phyloP scores from a whole-genome alignment of 2,888 invertebrate genomes.

The Eristalinus aeneus region DNA sequence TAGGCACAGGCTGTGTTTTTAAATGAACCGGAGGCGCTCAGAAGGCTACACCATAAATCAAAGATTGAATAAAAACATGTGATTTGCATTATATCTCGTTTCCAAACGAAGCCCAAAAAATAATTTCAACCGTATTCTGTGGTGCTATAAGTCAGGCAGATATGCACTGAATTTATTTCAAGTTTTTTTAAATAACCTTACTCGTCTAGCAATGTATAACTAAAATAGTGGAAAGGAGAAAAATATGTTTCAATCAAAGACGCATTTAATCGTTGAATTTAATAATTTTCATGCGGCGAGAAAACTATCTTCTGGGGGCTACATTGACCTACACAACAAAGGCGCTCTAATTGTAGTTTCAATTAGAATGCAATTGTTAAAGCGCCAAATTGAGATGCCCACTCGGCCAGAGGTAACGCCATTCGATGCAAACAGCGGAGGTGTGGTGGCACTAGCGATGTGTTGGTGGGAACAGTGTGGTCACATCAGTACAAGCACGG shows the following conservation, averaged over 20 bases:
- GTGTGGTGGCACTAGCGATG: neutral
- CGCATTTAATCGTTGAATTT: neutral
- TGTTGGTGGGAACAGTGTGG: conserved; percentile 5
- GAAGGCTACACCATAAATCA: conserved; percentile 39
- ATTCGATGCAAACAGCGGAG: conserved; percentile 9
- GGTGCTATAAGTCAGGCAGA: neutral
- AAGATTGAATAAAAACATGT: conserved; percentile 40
- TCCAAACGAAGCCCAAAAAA: conserved; percentile 12
- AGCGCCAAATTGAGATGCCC: conserved; percentile 59
- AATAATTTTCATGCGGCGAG: neutral
- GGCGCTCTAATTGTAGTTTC: conserved; percentile 42
- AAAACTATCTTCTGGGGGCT: neutral
- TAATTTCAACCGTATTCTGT: neutral
- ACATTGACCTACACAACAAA: no score
- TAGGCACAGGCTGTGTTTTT: conserved; percentile 59
- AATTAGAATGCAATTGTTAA: conserved; percentile 40
- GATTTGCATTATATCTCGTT: conserved; percentile 50
- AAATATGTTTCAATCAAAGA: no score
- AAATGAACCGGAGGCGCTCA: conserved; percentile 53
- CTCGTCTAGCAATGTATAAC: no score
- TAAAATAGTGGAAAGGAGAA: no score
- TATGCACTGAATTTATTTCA: conserved; percentile 37
- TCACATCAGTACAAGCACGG: conserved; percentile 42
- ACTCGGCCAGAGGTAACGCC: conserved; percentile 29
- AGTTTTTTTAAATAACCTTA: conserved; percentile 56